phyloP scores from a whole-genome alignment of 2,797 vertebrate species.

The Rhinella marina region DNA sequence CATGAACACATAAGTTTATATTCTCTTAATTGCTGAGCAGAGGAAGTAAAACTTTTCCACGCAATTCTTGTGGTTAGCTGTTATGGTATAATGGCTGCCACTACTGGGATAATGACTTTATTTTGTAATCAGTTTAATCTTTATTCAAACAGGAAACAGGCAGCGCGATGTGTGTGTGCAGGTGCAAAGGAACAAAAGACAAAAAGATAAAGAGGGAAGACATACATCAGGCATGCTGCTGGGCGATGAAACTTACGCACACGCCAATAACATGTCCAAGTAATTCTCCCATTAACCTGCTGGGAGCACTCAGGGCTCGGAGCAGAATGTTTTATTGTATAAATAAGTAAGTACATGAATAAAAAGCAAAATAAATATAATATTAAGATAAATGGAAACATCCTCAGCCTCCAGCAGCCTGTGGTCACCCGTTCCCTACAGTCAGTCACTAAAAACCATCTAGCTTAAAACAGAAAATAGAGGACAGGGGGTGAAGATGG shows the following conservation, averaged over 20 bases:
- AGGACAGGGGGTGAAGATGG: too few relatives aligned
- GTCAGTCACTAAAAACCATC: too few relatives aligned
- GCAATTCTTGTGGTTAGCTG: not conserved
- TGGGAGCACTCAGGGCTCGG: conserved; percentile 17
- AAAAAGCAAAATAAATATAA: too few relatives aligned
- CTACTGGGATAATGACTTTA: conserved; percentile 28
- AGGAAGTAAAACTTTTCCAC: not conserved
- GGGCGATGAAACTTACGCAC: not conserved
- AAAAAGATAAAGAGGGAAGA: not conserved
- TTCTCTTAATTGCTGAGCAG: not conserved
- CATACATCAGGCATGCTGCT: not conserved
- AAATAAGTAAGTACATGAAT: not conserved
- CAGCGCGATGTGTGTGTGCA: not conserved
- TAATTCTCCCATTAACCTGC: conserved; percentile 39
- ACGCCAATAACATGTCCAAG: not conserved
- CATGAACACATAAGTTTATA: not conserved
- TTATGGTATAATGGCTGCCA: not conserved
- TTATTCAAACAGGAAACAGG: not conserved
- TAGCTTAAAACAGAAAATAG: too few relatives aligned
- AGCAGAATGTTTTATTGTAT: not conserved
- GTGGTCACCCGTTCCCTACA: too few relatives aligned
- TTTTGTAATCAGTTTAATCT: conserved; percentile 26
- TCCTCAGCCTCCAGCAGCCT: too few relatives aligned
- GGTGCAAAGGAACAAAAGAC: not conserved
- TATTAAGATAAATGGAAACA: too few relatives aligned